Conservation (phyloP, 2,797 vertebrate species). For the Aquila chrysaetos region DNA sequence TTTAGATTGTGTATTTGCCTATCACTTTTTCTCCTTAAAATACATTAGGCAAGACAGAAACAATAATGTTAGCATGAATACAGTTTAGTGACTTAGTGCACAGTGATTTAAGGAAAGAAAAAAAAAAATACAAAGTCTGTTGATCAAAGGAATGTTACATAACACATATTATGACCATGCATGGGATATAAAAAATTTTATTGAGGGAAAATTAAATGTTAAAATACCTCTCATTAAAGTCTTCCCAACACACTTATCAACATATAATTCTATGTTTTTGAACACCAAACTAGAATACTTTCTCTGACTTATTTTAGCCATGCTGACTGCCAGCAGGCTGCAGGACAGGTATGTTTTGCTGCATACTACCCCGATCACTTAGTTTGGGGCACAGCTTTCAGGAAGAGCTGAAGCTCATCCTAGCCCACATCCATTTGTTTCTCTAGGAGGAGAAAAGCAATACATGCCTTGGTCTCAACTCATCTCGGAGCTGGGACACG, state of each 20-base stretch:
- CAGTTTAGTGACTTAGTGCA: not conserved
- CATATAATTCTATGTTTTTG: not conserved
- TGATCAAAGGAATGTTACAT: not conserved
- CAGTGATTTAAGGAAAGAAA: not conserved
- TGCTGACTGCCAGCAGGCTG: not conserved
- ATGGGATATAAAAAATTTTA: not conserved
- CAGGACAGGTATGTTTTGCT: not conserved
- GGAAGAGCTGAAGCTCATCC: not conserved
- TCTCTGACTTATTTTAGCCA: not conserved
- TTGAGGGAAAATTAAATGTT: not conserved
- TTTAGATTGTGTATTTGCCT: not conserved
- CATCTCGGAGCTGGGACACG: not conserved
- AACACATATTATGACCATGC: not conserved
- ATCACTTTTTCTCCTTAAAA: not conserved
- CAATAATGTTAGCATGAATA: not conserved
- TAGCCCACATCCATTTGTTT: not conserved
- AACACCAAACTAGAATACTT: not conserved
- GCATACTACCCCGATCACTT: not conserved
- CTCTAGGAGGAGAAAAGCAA: not conserved
- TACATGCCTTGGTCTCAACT: not conserved
- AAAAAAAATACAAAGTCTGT: not conserved
- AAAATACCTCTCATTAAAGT: not conserved
- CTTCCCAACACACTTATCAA: not conserved
- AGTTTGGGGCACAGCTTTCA: not conserved
- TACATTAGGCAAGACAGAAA: slow-evolving; percentile 25